Evolutionary conservation across 37 sponge, comb jelly and placozoan species (phyloP), one percentile per base, ranked within the genome.

Genomic region (Diacarnus erythraeanus): DNA sequence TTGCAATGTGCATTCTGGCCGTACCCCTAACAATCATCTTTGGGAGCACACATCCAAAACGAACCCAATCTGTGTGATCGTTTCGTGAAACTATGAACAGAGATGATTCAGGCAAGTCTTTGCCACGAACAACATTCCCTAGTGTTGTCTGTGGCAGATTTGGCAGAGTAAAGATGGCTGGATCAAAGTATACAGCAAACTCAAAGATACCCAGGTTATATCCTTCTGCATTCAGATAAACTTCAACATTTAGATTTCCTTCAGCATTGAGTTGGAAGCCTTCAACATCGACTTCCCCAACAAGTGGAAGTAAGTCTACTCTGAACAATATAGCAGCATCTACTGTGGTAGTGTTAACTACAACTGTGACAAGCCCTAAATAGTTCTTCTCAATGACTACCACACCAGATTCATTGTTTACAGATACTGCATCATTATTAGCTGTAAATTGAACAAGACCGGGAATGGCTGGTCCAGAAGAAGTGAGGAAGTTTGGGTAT

Each of bases 281-380:
- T 38, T 54, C 74, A 31, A 91, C 33, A 38, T 91, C 91, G 9
- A 82, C 64, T 56, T 86, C 87, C 38, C 91, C 87, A 25, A 91
- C 27, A 25, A 26, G 61, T 51, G 91, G 83, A 17, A 65, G 56
- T 0, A 91, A 17, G 57, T 91, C 82, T 36, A 69, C 72, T 15
- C 33, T 20, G 42, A 80, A 69, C 3, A 26, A 21, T 18, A 64
- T 40, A 43, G 47, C 22, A 37, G 30, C 18, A 39, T 39, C 54
- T 6, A 26, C 26, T 5, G 4, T 6, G 0, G 2, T 6, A 38
- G 67, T 38, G 38, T 64, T 44, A 44, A 54, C 86, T 54, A 56
- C 51, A 12, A 84, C 34, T 31, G 69, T 69, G 0, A 79, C 71
- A 5, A 33, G n/a, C 3, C 33, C 80, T 30, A 51, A 42, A 4